phyloP scores from a whole-genome alignment of 2,888 invertebrate genomes.

The Rambutsinella grinnellia region DNA sequence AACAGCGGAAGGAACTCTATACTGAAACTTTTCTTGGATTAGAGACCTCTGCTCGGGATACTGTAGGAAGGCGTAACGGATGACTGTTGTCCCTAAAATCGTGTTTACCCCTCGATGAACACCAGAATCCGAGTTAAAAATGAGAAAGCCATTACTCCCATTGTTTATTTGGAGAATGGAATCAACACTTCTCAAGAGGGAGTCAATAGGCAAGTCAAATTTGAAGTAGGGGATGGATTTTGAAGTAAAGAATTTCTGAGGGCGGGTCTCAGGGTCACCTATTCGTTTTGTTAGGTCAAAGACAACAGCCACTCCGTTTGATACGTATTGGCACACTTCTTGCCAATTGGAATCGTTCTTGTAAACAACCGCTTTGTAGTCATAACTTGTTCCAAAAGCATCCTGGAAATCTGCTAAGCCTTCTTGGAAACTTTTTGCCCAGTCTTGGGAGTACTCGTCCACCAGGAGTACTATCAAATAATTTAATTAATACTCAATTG shows the following conservation, averaged over 20 bases:
- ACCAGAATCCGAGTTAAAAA: slow-evolving; percentile 62
- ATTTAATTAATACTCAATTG: too few relatives aligned
- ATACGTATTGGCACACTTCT: slow-evolving; percentile 73
- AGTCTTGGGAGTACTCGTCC: slow-evolving; percentile 54
- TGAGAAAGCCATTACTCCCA: slow-evolving; percentile 65
- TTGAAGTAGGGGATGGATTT: slow-evolving; percentile 63
- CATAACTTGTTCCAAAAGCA: slow-evolving; percentile 41
- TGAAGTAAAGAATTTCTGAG: slow-evolving; percentile 58
- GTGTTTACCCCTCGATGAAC: slow-evolving; percentile 62
- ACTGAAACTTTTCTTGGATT: slow-evolving; percentile 64
- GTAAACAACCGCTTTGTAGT: slow-evolving; percentile 53
- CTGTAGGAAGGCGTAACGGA: slow-evolving; percentile 64
- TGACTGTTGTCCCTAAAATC: slow-evolving; percentile 63
- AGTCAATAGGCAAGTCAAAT: slow-evolving; percentile 60
- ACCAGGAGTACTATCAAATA: slow-evolving; percentile 57
- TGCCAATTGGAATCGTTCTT: slow-evolving; percentile 60
- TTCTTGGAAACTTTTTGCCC: slow-evolving; percentile 50
- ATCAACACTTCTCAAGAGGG: slow-evolving; percentile 60
- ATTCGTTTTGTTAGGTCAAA: slow-evolving; percentile 74
- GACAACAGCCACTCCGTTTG: slow-evolving; percentile 74
- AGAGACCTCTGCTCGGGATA: slow-evolving; percentile 52
- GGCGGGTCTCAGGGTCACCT: slow-evolving; percentile 57
- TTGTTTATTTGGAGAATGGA: slow-evolving; percentile 58
- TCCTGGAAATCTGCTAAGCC: slow-evolving; percentile 58
- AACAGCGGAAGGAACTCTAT: slow-evolving; percentile 64